Percentiles rank a stretch among this genome's conserved stretches.
These are phyloP conservation scores for Oophaga pumilio DNA, from an alignment of 2,113 vertebrate species.

Conservation along the genomic window DNA sequence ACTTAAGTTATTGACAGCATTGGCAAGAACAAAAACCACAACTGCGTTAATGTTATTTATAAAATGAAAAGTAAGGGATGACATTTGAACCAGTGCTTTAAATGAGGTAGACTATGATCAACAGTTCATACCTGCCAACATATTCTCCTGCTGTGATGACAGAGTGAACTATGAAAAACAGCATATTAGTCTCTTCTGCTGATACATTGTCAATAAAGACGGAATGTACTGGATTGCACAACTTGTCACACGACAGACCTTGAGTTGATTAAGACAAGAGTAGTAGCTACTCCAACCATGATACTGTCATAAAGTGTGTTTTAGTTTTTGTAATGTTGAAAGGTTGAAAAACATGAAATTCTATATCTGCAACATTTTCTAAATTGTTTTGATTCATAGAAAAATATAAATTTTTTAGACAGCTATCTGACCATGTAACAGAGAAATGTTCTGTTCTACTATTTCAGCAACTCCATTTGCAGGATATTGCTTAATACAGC, in stretches of 20 bases:
- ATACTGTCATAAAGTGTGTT: neutral
- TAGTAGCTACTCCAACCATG: neutral
- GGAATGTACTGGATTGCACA: neutral
- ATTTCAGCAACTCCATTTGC: neutral
- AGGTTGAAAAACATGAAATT: neutral
- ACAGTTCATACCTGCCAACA: slow-evolving; percentile 8
- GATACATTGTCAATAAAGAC: slow-evolving; percentile 34
- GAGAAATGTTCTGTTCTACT: neutral
- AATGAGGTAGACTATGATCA: slow-evolving; percentile 15
- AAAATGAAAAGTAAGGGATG: neutral
- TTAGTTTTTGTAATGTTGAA: neutral
- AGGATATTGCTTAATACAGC: neutral
- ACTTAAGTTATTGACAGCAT: neutral
- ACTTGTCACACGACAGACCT: slow-evolving; percentile 2
- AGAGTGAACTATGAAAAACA: slow-evolving; percentile 3
- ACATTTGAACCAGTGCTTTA: slow-evolving; percentile 22
- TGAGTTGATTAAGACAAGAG: slow-evolving; percentile 1
- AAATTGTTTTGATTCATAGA: neutral
- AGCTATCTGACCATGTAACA: neutral
- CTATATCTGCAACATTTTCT: neutral
- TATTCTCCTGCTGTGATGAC: slow-evolving; percentile 13
- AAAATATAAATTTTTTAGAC: neutral
- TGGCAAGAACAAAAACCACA: neutral
- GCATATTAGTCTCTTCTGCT: slow-evolving; percentile 21
- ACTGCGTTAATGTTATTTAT: neutral